phyloP scores from a whole-genome alignment of 2,113 vertebrate genomes.

The Macaca mulatta region DNA sequence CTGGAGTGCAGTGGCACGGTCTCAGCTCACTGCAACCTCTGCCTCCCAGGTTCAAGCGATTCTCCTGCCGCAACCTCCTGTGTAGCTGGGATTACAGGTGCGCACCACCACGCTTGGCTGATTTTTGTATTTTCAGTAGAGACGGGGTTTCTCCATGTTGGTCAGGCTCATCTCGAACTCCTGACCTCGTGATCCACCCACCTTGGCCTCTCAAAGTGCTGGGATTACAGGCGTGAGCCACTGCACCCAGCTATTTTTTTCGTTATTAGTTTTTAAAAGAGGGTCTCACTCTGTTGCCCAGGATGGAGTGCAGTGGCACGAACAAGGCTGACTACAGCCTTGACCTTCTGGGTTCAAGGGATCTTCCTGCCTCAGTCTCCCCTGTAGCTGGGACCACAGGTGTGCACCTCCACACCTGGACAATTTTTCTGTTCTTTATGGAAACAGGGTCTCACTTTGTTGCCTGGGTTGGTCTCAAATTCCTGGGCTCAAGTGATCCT shows the following conservation, averaged over 20 bases:
- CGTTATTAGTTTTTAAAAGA: neutral
- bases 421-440: neutral
- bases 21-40: no score
- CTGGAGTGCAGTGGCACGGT: neutral
- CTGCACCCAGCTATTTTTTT: neutral
- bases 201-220: no score
- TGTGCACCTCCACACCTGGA: neutral
- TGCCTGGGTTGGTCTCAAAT: neutral
- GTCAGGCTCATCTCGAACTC: no score
- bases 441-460: neutral
- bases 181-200: no score
- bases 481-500: neutral
- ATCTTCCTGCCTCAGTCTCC: neutral
- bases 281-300: neutral
- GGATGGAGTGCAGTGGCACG: neutral
- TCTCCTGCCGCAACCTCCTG: no score
- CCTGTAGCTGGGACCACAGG: no score
- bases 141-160: no score
- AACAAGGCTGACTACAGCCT: neutral
- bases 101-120: no score
- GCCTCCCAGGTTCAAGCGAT: no score
- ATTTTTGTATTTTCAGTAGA: no score
- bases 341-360: neutral
- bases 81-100: no score
- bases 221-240: no score